Base-by-base conservation (phyloP, 2,888 invertebrate species). In the Eupithecia abbreviata region DNA sequence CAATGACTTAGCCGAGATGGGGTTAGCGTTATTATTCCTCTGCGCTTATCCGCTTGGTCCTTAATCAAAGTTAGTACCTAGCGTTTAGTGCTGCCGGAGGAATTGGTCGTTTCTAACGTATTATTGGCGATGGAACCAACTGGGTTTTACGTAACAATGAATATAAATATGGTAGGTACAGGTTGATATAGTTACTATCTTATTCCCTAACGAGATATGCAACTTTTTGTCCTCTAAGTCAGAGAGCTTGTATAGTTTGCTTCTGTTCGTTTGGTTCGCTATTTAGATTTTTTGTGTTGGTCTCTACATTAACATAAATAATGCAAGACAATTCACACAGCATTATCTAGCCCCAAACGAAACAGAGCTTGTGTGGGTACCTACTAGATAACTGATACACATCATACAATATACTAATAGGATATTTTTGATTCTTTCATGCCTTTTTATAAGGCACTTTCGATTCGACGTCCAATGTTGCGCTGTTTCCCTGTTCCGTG, bases 41-140 rank as follows among this genome's bases (percentile, higher is more conserved):
- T 90, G 93, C 90, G 92, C 84, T 91, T 85, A 86, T 87, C 88
- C 86, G 86, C 84, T 82, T 82, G 86, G 88, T 90, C 90, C 90
- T 92, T 93, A 92, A 93, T 93, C 92, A 92, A 92, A 92, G 90
- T 93, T 92, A 93, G 92, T 92, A 91, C 89, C 84, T 86, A 88
- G 85, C 88, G 85, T 88, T 87, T 85, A 87, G 85, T 87, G 86
- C 86, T 85, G 84, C 84, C 87, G 80, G 85, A 85, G 86, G 87
- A 87, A 86, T 88, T 85, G 85, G 84, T 86, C 87, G 87, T 87
- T 86, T 82, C 82, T 80, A 81, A 81, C 82, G 83, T 83, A 83
- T 84, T 84, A 83, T 84, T 84, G 82, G 83, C 84, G 84, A 85
- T 83, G 77, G 77, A 78, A 81, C 77, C 79, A 73, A 77, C 78